phyloP scores from a whole-genome alignment of 2,797 vertebrate genomes.

The Silurus lanzhouensis region DNA sequence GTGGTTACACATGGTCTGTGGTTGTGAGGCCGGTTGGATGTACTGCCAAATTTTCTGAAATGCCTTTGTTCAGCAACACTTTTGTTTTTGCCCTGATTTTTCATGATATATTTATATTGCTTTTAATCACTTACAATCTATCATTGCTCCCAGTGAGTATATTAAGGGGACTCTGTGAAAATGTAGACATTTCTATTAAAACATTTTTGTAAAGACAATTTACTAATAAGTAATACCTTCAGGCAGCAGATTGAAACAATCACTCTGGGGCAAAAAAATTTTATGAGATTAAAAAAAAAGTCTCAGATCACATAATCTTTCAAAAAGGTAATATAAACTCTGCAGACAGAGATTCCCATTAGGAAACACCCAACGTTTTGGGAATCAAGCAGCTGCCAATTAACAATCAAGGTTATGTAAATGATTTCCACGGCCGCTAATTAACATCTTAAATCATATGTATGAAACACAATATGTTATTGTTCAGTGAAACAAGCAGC shows the following conservation, averaged over 20 bases:
- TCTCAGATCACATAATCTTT: neutral
- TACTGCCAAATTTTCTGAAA: too few relatives aligned
- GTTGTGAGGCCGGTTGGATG: too few relatives aligned
- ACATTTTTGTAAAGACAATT: neutral
- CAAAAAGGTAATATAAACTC: neutral
- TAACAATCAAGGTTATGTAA: constrained; percentile 21
- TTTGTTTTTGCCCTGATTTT: too few relatives aligned
- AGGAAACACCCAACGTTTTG: neutral
- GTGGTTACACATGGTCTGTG: too few relatives aligned
- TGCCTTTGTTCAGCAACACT: too few relatives aligned
- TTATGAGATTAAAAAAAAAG: neutral
- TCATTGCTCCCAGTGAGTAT: neutral
- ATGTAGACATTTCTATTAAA: neutral
- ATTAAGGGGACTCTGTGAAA: neutral
- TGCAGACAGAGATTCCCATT: neutral
- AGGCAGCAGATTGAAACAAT: neutral
- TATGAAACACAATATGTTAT: constrained; percentile 4
- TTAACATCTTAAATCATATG: constrained; percentile 27
- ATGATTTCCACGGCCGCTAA: constrained; percentile 7
- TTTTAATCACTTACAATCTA: neutral
- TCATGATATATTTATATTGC: too few relatives aligned
- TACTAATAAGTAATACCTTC: neutral
- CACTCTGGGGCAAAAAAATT: neutral
- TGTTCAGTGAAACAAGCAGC: constrained; percentile 2
- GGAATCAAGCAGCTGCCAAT: constrained; percentile 26